Percentiles rank a stretch among this genome's conserved stretches.
phyloP scores from a whole-genome alignment of 2,888 invertebrate genomes.

The Gandaritis pyraliata region DNA sequence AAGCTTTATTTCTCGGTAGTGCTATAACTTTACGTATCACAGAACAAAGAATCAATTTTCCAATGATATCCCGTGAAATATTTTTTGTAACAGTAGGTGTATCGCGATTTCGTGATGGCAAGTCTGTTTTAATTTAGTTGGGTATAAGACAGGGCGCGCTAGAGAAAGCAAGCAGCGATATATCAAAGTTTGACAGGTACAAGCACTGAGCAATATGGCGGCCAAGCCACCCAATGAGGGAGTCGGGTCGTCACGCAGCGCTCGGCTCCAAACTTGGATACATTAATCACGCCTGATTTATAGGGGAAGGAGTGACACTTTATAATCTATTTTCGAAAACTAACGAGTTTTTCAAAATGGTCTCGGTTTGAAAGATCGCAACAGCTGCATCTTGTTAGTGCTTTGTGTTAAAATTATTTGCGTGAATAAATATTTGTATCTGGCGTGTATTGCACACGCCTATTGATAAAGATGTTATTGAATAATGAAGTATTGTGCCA shows the following conservation, averaged over 20 bases:
- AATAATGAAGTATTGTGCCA: conserved; percentile 64
- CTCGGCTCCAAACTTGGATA: conserved; percentile 69
- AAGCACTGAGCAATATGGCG: conserved; percentile 83
- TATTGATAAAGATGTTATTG: conserved; percentile 62
- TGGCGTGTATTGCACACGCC: conserved; percentile 51
- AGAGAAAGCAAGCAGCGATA: conserved; percentile 77
- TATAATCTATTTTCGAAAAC: conserved; percentile 84
- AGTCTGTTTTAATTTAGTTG: conserved; percentile 61
- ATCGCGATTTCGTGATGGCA: conserved; percentile 58
- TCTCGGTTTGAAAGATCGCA: conserved; percentile 69
- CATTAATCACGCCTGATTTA: conserved; percentile 83
- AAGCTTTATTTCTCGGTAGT: conserved; percentile 61
- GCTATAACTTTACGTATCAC: conserved; percentile 71
- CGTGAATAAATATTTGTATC: conserved; percentile 68
- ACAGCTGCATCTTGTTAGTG: conserved; percentile 83
- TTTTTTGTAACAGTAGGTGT: conserved; percentile 34
- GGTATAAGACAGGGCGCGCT: conserved; percentile 78
- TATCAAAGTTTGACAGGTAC: conserved; percentile 84
- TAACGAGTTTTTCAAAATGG: conserved; percentile 80
- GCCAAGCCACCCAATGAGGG: conserved; percentile 82
- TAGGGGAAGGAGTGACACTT: conserved; percentile 82
- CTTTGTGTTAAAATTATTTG: conserved; percentile 79
- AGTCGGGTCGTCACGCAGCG: conserved; percentile 76
- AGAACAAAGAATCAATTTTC: conserved; percentile 73
- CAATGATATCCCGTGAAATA: conserved; percentile 63